phyloP scores from a whole-genome alignment of 2,113 vertebrate species.

The Bos indicus region DNA sequence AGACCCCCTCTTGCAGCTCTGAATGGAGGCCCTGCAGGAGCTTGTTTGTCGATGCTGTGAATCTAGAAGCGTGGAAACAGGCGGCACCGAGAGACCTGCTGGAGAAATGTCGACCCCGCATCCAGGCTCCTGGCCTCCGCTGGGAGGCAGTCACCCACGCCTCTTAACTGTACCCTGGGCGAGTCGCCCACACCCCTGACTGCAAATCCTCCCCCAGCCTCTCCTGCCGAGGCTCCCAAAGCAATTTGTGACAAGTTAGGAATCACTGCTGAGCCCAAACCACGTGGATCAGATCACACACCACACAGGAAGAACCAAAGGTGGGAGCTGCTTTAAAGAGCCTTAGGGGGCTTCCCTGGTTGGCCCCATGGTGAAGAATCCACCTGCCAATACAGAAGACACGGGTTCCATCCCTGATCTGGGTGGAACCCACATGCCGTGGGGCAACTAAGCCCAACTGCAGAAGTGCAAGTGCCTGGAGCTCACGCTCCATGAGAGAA shows the following conservation, averaged over 20 bases:
- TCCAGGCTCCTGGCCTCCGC: background rate
- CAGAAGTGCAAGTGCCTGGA: background rate
- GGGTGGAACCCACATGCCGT: background rate
- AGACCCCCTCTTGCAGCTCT: background rate
- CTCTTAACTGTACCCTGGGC: background rate
- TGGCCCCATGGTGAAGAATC: background rate
- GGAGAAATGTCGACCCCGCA: background rate
- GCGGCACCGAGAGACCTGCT: background rate
- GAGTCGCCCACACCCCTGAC: rapidly evolving
- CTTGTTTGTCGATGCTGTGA: too few relatives aligned
- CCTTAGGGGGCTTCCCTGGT: background rate
- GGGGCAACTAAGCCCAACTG: background rate
- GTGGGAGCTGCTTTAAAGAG: background rate
- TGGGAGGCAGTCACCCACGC: background rate
- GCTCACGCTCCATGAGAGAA: background rate
- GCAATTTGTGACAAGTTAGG: background rate
- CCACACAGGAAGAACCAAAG: background rate
- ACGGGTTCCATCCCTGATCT: background rate
- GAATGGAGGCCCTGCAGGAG: background rate
- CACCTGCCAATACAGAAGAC: background rate
- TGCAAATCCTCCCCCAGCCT: background rate
- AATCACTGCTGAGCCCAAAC: background rate
- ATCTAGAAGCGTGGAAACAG: background rate
- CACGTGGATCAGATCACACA: background rate
- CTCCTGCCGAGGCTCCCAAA: background rate